Conservation (phyloP, 1,140 invertebrate genomes). For the Oscheius sp. region DNA sequence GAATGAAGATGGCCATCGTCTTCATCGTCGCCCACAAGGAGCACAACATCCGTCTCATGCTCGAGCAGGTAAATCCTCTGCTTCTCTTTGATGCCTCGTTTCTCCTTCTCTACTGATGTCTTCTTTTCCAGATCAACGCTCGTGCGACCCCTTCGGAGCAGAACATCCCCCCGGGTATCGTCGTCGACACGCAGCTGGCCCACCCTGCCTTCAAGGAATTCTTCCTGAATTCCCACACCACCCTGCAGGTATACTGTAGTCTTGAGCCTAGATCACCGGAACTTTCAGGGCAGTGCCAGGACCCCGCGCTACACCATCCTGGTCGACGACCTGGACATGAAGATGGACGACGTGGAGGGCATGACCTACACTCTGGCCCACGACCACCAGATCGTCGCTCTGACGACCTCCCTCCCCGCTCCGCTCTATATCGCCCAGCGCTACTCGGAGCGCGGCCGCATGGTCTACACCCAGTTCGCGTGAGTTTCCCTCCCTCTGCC, state of each 20-base stretch:
- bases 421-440: constrained; percentile 40
- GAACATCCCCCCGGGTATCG: neutral
- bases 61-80: neutral
- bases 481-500: too few relatives aligned
- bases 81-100: neutral
- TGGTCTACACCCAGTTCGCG: neutral
- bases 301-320: constrained; percentile 39
- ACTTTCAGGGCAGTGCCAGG: constrained; percentile 29
- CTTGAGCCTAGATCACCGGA: too few relatives aligned
- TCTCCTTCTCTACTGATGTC: too few relatives aligned
- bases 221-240: constrained; percentile 39
- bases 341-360: constrained; percentile 11
- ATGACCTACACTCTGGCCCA: constrained; percentile 24
- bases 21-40: constrained; percentile 40
- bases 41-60: constrained; percentile 9
- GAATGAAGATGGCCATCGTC: constrained; percentile 1
- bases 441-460: constrained; percentile 28
- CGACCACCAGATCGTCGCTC: constrained; percentile 37
- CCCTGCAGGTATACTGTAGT: constrained; percentile 39
- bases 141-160: neutral
- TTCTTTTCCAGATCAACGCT: neutral
- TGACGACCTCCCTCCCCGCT: constrained; percentile 39
- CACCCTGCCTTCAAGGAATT: constrained; percentile 40
- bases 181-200: constrained; percentile 18
- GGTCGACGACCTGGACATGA: constrained; percentile 1